Evolutionary conservation across 2,113 vertebrate genomes (phyloP), one percentile per base, ranked within the genome.

Genomic region (Centrocercus urophasianus): DNA sequence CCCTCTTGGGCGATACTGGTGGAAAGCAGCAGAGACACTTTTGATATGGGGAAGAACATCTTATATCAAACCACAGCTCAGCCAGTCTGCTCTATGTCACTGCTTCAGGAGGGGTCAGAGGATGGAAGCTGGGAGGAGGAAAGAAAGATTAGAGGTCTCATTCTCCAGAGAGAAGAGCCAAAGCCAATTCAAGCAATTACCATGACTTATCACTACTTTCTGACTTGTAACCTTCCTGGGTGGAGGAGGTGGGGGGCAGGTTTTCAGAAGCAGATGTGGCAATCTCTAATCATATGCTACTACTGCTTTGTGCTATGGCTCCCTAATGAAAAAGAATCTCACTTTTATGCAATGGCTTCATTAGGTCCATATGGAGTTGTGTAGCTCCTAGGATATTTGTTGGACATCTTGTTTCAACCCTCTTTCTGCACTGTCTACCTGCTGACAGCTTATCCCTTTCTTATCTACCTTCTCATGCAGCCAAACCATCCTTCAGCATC

Each of bases 261-360:
- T 56, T 83, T 81, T 89, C 38, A 86, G 89, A 93, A 95, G 92
- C 89, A 91, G 96, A 96, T 96, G 94, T 96, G 95, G 50, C 91
- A 85, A 83, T 91, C 1, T 25, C 89, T 83, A 89, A 95, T 88
- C 95, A 96, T 96, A 95, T 95, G 96, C 74, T 95, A 54, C 72
- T 52, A 67, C 48, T 89, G 71, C 82, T 93, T 60, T 0, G 0
- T 91, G 84, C 86, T 86, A 95, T 73, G 60, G 91, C 89, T 96
- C 93, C 94, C 94, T 96, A 95, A 95, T 96, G 95, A 95, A 95
- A 95, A 96, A 89, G 85, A 95, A 94, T 94, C 89, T 95, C 88
- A 83, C 88, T 93, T 94, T 87, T 63, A 89, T 83, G 78, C 47
- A 43, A 13, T 77, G 64, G 74, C 82, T 96, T 92, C 91, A 96